Conservation (phyloP, 1,140 invertebrate species). For the Luehdorfia chinensis region DNA sequence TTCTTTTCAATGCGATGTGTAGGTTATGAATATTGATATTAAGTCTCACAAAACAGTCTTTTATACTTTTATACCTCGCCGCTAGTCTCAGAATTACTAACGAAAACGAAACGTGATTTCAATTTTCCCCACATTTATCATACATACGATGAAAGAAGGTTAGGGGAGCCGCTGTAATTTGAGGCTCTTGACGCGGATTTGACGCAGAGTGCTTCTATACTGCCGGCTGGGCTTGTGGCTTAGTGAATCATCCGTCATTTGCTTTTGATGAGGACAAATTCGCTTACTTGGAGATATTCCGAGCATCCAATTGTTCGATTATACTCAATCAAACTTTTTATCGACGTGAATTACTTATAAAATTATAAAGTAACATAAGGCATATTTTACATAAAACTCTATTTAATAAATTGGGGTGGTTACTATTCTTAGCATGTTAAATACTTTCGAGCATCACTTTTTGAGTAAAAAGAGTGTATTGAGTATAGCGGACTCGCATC, state of each 20-base stretch:
- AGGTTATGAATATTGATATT: too few relatives aligned
- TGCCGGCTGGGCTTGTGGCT: conserved; percentile 39
- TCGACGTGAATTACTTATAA: conserved; percentile 2
- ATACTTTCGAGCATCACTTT: too few relatives aligned
- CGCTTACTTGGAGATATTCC: conserved; percentile 35
- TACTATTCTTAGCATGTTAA: too few relatives aligned
- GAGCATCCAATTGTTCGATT: conserved; percentile 25
- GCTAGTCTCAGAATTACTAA: conserved; percentile 33
- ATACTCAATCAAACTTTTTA: conserved; percentile 18
- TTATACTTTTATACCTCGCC: conserved; percentile 30
- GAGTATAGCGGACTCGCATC: too few relatives aligned
- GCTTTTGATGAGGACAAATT: conserved; percentile 50
- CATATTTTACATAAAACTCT: background rate
- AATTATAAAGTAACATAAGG: conserved; percentile 5
- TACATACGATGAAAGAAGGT: conserved; percentile 29
- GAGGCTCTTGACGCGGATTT: conserved; percentile 54
- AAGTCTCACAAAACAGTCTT: conserved; percentile 34
- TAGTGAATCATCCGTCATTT: conserved; percentile 54
- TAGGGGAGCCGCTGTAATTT: conserved; percentile 41
- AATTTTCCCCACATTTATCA: conserved; percentile 62
- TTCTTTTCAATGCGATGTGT: conserved; percentile 25
- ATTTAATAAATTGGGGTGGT: too few relatives aligned
- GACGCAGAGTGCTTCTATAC: conserved; percentile 49
- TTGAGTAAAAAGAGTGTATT: too few relatives aligned
- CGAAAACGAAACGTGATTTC: conserved; percentile 52